Conservation (phyloP, 2,113 vertebrate species). For the Nerophis ophidion region DNA sequence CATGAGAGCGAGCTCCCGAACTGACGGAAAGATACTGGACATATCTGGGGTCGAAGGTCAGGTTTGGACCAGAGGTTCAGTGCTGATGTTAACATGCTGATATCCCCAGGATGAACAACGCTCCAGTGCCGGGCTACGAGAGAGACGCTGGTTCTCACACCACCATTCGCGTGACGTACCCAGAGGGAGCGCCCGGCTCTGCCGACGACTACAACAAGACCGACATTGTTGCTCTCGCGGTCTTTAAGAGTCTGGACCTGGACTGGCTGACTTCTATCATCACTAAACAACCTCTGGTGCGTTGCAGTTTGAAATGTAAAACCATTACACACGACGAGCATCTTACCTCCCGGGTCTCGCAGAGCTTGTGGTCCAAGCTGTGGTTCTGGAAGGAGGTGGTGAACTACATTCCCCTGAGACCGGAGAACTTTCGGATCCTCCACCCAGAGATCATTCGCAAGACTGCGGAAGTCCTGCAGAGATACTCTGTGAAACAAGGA, state of each 20-base stretch:
- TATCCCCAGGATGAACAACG: conserved; percentile 70
- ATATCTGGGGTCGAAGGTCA: not conserved
- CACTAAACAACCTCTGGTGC: conserved; percentile 69
- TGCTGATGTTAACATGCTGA: not conserved
- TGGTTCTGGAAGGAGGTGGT: conserved; percentile 79
- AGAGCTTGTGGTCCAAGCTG: conserved; percentile 76
- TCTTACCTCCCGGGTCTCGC: conserved; percentile 2
- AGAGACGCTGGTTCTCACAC: conserved; percentile 71
- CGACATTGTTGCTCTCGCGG: conserved; percentile 62
- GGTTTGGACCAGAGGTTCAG: not conserved
- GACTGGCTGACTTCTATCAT: conserved; percentile 72
- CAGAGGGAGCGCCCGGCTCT: conserved; percentile 69
- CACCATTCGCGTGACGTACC: conserved; percentile 73
- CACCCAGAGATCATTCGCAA: conserved; percentile 72
- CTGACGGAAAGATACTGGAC: no score
- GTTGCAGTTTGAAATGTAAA: conserved; percentile 7
- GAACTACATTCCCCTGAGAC: conserved; percentile 67
- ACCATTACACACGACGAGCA: not conserved
- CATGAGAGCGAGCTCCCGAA: no score
- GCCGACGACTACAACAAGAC: conserved; percentile 63
- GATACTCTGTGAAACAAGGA: conserved; percentile 49
- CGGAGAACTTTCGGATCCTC: conserved; percentile 68
- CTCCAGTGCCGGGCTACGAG: conserved; percentile 70
- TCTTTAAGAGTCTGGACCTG: conserved; percentile 74
- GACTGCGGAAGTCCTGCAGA: conserved; percentile 54